phyloP scores from a whole-genome alignment of 2,888 invertebrate genomes.

The Lampropteryx suffumata region DNA sequence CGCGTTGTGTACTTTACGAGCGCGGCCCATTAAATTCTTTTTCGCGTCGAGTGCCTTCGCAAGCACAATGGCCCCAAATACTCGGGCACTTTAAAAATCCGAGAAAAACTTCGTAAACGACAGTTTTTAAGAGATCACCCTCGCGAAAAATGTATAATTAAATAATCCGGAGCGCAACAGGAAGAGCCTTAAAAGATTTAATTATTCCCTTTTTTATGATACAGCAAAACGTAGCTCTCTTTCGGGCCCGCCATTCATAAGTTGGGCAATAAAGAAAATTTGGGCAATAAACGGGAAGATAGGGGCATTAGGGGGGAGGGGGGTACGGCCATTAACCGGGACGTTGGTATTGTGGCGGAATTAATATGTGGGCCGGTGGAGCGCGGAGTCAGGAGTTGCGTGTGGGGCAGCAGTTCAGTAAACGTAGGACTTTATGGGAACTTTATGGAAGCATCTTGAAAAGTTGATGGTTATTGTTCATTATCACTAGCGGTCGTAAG shows the following conservation, averaged over 20 bases:
- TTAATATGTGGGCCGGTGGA: conserved; percentile 49
- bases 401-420: background rate
- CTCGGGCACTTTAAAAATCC: conserved; percentile 29
- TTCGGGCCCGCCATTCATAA: conserved; percentile 47
- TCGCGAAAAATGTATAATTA: conserved; percentile 38
- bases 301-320: conserved; percentile 41
- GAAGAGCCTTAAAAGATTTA: conserved; percentile 44
- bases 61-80: conserved; percentile 27
- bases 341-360: conserved; percentile 53
- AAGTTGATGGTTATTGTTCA: no score
- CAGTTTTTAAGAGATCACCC: conserved; percentile 39
- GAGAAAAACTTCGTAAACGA: conserved; percentile 33
- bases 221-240: conserved; percentile 36
- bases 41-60: conserved; percentile 25
- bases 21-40: conserved; percentile 25
- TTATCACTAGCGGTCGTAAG: no score
- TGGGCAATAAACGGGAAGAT: conserved; percentile 54
- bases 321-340: conserved; percentile 47
- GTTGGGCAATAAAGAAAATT: conserved; percentile 62
- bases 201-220: conserved; percentile 47
- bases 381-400: conserved; percentile 11
- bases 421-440: no score
- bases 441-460: no score
- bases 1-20: conserved; percentile 23
- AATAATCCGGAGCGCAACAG: conserved; percentile 41